Conservation (phyloP, 30 jellyfish, hydroid and myxozoan species). For the Chrysaora quinquecirrha region DNA sequence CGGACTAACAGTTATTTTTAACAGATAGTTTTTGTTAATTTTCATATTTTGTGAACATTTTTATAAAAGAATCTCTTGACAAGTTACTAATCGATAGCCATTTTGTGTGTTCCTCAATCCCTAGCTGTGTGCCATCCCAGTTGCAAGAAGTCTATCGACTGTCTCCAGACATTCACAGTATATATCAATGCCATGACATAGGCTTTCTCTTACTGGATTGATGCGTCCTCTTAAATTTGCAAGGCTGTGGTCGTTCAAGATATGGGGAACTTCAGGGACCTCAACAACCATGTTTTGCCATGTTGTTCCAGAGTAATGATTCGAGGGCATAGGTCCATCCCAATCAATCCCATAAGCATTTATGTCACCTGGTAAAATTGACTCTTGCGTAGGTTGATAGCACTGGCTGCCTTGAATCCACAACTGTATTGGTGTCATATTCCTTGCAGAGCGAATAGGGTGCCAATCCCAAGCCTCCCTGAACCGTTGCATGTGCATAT, state of each 20-base stretch:
- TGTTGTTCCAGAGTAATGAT: neutral
- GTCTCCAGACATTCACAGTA: neutral
- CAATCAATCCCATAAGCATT: neutral
- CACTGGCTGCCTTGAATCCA: slow-evolving; percentile 24
- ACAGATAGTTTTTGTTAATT: too few relatives aligned
- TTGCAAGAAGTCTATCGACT: neutral
- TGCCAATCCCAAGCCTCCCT: slow-evolving; percentile 7
- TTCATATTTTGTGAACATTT: too few relatives aligned
- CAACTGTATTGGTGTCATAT: slow-evolving; percentile 29
- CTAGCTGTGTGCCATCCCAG: too few relatives aligned
- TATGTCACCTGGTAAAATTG: neutral
- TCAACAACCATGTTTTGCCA: neutral
- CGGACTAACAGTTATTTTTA: too few relatives aligned
- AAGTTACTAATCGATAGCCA: too few relatives aligned
- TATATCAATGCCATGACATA: neutral
- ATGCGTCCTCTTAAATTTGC: neutral
- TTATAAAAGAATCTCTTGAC: too few relatives aligned
- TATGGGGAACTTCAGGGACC: neutral
- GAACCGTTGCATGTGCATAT: neutral
- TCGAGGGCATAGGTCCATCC: neutral
- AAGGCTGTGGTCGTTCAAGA: neutral
- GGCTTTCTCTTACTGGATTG: neutral
- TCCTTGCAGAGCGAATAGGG: slow-evolving; percentile 16
- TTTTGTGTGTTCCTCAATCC: too few relatives aligned
- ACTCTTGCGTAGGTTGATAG: neutral